phyloP scores from a whole-genome alignment of 2,113 vertebrate genomes.

The Hystrix cristata region DNA sequence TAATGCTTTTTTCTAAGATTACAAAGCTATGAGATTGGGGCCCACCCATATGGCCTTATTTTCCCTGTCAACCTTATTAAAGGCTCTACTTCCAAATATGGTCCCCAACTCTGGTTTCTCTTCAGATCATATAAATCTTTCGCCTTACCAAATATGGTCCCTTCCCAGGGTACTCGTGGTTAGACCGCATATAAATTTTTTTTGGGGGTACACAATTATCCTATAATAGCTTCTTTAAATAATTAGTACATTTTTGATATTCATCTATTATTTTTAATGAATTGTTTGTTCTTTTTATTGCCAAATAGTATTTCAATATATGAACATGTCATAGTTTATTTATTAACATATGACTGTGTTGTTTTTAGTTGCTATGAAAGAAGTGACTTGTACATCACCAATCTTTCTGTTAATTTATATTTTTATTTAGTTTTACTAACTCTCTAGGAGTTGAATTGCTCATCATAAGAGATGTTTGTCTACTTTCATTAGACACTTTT shows the following conservation, averaged over 20 bases:
- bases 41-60: neutral
- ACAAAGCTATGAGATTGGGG: neutral
- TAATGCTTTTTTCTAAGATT: neutral
- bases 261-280: neutral
- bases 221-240: neutral
- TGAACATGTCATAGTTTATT: neutral
- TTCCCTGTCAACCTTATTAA: neutral
- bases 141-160: neutral
- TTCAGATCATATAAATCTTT: too few relatives aligned
- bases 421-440: constrained; percentile 4
- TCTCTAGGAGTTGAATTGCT: neutral
- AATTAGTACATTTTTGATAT: constrained; percentile 12
- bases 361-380: constrained; percentile 8
- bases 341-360: neutral
- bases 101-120: neutral
- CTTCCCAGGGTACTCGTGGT: neutral
- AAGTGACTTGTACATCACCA: neutral
- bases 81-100: neutral
- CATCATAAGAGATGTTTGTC: neutral
- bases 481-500: neutral
- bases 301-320: neutral
- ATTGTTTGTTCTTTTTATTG: neutral
- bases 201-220: neutral
- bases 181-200: neutral
- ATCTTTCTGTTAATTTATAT: neutral